Evolutionary conservation across 2,888 invertebrate species (phyloP).

Genomic region (Sarcophaga caerulescens): DNA sequence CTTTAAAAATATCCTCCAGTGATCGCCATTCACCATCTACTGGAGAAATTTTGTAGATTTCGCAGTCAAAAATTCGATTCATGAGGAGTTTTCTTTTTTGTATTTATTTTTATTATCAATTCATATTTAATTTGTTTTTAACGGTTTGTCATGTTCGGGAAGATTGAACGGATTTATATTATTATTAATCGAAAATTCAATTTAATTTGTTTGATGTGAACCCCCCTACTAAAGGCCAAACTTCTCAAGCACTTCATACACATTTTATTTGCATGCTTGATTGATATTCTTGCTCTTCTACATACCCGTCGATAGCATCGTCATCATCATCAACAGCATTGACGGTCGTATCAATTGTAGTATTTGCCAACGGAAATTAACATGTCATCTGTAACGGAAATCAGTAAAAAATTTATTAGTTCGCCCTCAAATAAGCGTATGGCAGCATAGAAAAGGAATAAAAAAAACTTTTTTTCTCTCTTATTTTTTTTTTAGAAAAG

Average conservation of each 20-base stretch:
- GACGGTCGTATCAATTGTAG: slow-evolving; percentile 33
- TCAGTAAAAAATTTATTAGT: slow-evolving; percentile 53
- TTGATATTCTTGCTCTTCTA: not conserved
- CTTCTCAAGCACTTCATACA: not conserved
- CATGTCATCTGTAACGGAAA: slow-evolving; percentile 59
- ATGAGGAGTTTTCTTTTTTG: too few relatives aligned
- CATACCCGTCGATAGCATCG: not conserved
- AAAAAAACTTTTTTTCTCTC: too few relatives aligned
- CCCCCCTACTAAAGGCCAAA: not conserved
- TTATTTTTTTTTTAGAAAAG: too few relatives aligned
- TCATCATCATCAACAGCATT: not conserved
- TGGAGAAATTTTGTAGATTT: too few relatives aligned
- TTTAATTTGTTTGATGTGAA: not conserved
- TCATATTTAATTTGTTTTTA: too few relatives aligned
- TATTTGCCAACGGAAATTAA: slow-evolving; percentile 56
- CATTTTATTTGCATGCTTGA: not conserved
- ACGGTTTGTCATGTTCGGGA: too few relatives aligned
- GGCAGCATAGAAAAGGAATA: not conserved
- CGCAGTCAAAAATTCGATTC: too few relatives aligned
- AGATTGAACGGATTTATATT: too few relatives aligned
- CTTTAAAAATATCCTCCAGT: too few relatives aligned
- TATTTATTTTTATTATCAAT: too few relatives aligned
- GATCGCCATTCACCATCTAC: too few relatives aligned
- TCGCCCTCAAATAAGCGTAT: not conserved
- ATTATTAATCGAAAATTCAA: not conserved